Conservation (phyloP, 2,888 invertebrate species). For the Scaptomyza tumidula region DNA sequence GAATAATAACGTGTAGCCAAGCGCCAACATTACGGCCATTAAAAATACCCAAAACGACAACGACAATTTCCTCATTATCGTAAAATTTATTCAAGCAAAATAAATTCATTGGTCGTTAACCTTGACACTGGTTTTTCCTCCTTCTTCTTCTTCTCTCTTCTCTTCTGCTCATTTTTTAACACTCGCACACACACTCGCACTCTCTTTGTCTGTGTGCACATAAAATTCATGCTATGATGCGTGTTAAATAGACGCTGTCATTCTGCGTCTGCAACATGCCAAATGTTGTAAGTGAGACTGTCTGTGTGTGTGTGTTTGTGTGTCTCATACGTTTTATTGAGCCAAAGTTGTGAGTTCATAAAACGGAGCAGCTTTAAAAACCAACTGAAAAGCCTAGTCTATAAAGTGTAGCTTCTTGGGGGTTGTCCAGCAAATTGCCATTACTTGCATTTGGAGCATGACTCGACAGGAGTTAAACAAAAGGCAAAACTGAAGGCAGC, state of each 20-base stretch:
- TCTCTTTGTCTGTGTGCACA: conserved; percentile 36
- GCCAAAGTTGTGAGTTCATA: conserved; percentile 39
- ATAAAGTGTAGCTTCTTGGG: not conserved
- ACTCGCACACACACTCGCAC: conserved; percentile 33
- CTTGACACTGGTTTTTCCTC: conserved; percentile 84
- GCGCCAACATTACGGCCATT: conserved; percentile 78
- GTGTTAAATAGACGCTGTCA: conserved; percentile 77
- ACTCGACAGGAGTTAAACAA: conserved; percentile 46
- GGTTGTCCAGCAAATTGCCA: conserved; percentile 62
- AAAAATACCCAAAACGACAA: conserved; percentile 82
- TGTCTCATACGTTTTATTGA: conserved; percentile 12
- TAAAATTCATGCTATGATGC: conserved; percentile 72
- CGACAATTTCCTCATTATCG: conserved; percentile 84
- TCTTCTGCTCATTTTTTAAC: not conserved
- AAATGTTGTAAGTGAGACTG: conserved; percentile 1
- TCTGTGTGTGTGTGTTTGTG: conserved; percentile 17
- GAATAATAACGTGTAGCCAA: conserved; percentile 45
- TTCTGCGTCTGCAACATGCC: conserved; percentile 47
- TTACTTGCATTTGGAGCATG: conserved; percentile 63
- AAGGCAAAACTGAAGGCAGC: conserved; percentile 12
- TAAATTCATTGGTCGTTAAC: conserved; percentile 85
- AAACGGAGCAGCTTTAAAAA: conserved; percentile 30
- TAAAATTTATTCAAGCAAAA: conserved; percentile 85
- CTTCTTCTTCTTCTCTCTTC: conserved; percentile 46
- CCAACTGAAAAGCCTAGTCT: not conserved